phyloP scores from a whole-genome alignment of 2,888 invertebrate species.

The Parnassius glacialis region DNA sequence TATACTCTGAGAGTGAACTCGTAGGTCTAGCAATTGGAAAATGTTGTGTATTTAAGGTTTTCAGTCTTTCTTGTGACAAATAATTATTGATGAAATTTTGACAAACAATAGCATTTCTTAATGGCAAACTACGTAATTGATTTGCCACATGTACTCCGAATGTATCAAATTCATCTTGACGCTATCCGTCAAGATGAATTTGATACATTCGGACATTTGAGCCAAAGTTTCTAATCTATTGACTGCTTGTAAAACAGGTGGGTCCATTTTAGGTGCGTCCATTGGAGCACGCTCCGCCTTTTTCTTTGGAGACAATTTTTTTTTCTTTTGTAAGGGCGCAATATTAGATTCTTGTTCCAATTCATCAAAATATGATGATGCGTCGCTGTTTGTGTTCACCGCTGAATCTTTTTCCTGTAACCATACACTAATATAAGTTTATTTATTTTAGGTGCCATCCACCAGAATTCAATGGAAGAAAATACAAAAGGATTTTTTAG shows the following conservation, averaged over 20 bases:
- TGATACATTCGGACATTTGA: too few relatives aligned
- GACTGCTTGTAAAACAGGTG: conserved; percentile 35
- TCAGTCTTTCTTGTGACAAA: conserved; percentile 21
- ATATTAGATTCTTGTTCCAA: conserved; percentile 34
- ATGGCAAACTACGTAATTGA: conserved; percentile 40
- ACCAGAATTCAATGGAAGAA: conserved; percentile 37
- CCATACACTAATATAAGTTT: not conserved
- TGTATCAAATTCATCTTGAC: conserved; percentile 39
- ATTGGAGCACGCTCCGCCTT: conserved; percentile 34
- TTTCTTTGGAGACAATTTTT: conserved; percentile 35
- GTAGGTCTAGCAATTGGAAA: conserved; percentile 24
- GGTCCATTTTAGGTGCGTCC: conserved; percentile 26
- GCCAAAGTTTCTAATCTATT: conserved; percentile 29
- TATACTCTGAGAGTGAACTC: too few relatives aligned
- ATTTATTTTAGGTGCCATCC: conserved; percentile 39
- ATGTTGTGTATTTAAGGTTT: conserved; percentile 36
- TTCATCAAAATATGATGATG: conserved; percentile 38
- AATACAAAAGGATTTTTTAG: conserved; percentile 38
- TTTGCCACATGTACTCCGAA: conserved; percentile 39
- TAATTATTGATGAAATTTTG: conserved; percentile 38
- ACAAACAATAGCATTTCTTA: conserved; percentile 35
- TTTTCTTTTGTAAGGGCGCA: conserved; percentile 34
- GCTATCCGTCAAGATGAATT: too few relatives aligned
- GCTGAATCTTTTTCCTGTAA: not conserved
- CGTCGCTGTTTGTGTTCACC: conserved; percentile 9